Conservation (phyloP, 1,140 invertebrate species). For the Cydia strobilella region DNA sequence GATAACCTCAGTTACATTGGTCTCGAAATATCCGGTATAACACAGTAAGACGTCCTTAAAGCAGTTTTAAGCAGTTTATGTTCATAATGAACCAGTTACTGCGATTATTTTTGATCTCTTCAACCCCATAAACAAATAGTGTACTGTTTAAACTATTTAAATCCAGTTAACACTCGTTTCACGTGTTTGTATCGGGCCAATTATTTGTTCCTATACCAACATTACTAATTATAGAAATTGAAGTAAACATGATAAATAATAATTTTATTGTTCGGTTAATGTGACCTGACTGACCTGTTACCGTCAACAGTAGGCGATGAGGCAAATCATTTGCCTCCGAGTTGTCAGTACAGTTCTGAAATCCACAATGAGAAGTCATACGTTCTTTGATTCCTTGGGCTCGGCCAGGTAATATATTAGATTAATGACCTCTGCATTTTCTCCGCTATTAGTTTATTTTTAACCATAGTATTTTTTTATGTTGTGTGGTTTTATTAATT, state of each 20-base stretch:
- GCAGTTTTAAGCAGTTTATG: conserved; percentile 9
- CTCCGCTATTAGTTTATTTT: conserved; percentile 13
- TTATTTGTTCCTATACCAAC: not conserved
- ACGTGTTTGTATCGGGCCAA: conserved; percentile 11
- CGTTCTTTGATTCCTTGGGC: conserved; percentile 72
- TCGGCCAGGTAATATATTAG: conserved; percentile 67
- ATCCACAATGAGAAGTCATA: conserved; percentile 75
- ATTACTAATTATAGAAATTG: too few relatives aligned
- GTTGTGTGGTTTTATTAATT: conserved; percentile 15
- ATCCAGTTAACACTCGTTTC: conserved; percentile 17
- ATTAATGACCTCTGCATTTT: conserved; percentile 18
- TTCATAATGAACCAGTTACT: not conserved
- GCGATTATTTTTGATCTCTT: conserved; percentile 9
- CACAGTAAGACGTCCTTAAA: not conserved
- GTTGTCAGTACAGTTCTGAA: conserved; percentile 71
- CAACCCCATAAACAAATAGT: conserved; percentile 14
- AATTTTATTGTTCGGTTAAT: conserved; percentile 38
- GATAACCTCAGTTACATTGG: conserved; percentile 11
- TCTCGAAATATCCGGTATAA: conserved; percentile 19
- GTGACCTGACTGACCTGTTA: conserved; percentile 72
- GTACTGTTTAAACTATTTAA: conserved; percentile 1
- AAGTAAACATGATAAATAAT: conserved; percentile 22
- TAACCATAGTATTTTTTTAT: not conserved
- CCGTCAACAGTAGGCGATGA: conserved; percentile 76
- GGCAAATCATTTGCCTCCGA: conserved; percentile 66